A percentile compares a stretch with the other conserved stretches of the same genome.
Conservation (phyloP, 2,797 vertebrate species). For the Smutsia gigantea region DNA sequence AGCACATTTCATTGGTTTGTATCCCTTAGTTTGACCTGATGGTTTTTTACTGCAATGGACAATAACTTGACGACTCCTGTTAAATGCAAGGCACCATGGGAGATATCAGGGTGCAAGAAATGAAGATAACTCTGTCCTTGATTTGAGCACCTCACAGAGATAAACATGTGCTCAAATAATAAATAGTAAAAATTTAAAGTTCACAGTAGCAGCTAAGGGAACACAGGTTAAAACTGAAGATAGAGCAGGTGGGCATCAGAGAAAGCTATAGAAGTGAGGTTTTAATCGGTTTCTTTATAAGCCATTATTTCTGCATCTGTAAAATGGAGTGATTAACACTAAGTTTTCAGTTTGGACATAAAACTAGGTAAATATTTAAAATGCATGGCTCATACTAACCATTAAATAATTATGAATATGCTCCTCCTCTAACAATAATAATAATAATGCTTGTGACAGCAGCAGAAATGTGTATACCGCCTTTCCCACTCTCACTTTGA, state of each 20-base stretch:
- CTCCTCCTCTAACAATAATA: neutral
- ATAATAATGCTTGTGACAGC: neutral
- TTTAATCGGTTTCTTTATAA: neutral
- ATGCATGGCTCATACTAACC: neutral
- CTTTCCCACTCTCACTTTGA: neutral
- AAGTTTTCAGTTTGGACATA: neutral
- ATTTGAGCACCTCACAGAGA: neutral
- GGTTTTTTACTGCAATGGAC: neutral
- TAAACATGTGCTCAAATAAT: neutral
- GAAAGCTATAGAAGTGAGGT: neutral
- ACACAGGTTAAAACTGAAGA: neutral
- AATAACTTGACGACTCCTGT: neutral
- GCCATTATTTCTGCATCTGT: neutral
- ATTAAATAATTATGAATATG: neutral
- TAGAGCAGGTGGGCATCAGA: neutral
- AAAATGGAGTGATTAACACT: neutral
- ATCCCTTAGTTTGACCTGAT: neutral
- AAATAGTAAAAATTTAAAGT: neutral
- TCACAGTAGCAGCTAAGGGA: neutral
- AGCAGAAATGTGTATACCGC: neutral
- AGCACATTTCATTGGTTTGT: neutral
- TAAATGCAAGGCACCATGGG: neutral
- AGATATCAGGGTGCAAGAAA: neutral
- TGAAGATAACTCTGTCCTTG: neutral
- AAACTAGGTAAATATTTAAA: neutral